Evolutionary conservation across 1,140 invertebrate species (phyloP), one percentile per base, ranked within the genome.

Genomic region (Zeugodacus cucurbitae): DNA sequence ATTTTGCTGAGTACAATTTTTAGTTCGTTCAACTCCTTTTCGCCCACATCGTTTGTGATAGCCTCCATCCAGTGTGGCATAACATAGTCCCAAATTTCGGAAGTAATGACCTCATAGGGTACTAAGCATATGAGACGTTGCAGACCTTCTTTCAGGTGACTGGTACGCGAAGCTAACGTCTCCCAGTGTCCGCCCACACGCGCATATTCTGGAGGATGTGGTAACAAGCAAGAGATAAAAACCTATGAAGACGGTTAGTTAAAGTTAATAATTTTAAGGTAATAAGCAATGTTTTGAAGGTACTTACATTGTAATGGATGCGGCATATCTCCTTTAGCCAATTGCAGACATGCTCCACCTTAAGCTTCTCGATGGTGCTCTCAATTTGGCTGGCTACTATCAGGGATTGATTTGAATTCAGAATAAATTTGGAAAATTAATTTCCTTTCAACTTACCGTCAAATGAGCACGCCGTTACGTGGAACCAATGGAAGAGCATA

Each of bases 21-120:
- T 10, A 99, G 93, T 91, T 99, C 98, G 88, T 96, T 94, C 29
- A 99, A 94, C 91, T 99, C 98, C 91, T 98, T 97, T 93, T 98
- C 97, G 1, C 97, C 97, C 7, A 99, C 97, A 93, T 99, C 98
- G 90, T 98, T 97, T 44, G 98, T 97, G 89, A 99, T 98, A 1
- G 98, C 97, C 94, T 99, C 98, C 96, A 99, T 97, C 99, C 99
- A 99, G 92, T 98, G 96, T 0, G 99, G 98, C 97, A 99, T 99
- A 17, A 99, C 97, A 92, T 97, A 97, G 92, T 99, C 97, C 99
- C 98, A 99, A 85, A 99, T 97, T 91, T 99, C 97, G 87, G 97
- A 96, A 2, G 97, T 98, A 88, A 99, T 98, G 22, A 99, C 97
- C 91, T 99, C 98, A 94, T 99, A 99, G 0, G 99, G 99, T 32